These are phyloP conservation scores for Coenonympha arcania DNA, from an alignment of 2,888 invertebrate genomes.

Conservation along the genomic window DNA sequence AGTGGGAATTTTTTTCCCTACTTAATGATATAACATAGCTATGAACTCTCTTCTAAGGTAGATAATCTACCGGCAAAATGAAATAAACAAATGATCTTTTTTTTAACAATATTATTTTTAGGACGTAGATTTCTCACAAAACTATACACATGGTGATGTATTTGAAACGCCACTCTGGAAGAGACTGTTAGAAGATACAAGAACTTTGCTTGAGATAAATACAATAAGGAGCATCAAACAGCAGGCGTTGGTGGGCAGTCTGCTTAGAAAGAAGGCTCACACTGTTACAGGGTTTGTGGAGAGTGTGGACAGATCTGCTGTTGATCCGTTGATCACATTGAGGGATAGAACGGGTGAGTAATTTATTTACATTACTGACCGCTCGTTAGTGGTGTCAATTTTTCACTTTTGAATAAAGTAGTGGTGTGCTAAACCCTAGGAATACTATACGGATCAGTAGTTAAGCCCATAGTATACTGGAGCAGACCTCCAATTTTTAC, in stretches of 20 bases:
- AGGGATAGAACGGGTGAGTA: conserved; percentile 55
- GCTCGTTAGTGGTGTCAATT: too few relatives aligned
- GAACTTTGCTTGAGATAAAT: conserved; percentile 44
- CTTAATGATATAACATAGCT: too few relatives aligned
- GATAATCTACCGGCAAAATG: too few relatives aligned
- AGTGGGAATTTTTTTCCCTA: too few relatives aligned
- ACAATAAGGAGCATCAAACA: conserved; percentile 56
- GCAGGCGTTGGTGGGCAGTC: conserved; percentile 49
- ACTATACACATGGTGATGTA: conserved; percentile 42
- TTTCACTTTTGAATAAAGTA: too few relatives aligned
- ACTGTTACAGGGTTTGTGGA: conserved; percentile 58
- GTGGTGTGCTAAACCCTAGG: too few relatives aligned
- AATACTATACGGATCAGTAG: not conserved
- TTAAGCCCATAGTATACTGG: too few relatives aligned
- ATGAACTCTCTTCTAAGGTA: too few relatives aligned
- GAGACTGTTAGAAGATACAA: conserved; percentile 46
- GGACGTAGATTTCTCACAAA: conserved; percentile 61
- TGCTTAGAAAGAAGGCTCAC: conserved; percentile 56
- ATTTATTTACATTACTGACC: too few relatives aligned
- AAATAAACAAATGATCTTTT: too few relatives aligned
- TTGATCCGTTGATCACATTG: conserved; percentile 57
- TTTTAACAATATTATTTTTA: conserved; percentile 25
- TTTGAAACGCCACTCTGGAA: conserved; percentile 60
- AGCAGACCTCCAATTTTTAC: too few relatives aligned
- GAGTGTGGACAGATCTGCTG: conserved; percentile 58